phyloP scores from a whole-genome alignment of 1,140 invertebrate genomes.

The Palaemon carinicauda region DNA sequence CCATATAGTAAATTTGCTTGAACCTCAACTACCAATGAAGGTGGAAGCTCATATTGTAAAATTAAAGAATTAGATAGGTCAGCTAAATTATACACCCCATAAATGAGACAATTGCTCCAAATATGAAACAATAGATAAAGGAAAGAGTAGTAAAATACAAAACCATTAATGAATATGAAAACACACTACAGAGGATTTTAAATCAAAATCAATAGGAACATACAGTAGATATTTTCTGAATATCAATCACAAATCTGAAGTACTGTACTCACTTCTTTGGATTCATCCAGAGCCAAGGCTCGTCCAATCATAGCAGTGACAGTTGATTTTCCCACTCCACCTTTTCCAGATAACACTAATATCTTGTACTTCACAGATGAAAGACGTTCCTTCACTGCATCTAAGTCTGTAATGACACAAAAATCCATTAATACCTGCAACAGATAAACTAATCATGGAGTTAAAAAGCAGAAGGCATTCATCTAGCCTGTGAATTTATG shows the following conservation, averaged over 20 bases:
- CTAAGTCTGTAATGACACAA: slow-evolving; percentile 70
- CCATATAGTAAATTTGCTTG: neutral
- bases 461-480: no score
- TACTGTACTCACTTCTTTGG: slow-evolving; percentile 44
- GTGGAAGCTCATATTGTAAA: no score
- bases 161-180: no score
- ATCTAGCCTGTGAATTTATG: no score
- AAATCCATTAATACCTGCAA: slow-evolving; percentile 11
- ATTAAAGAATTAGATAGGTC: no score
- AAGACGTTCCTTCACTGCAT: slow-evolving; percentile 77
- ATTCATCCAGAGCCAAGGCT: slow-evolving; percentile 72
- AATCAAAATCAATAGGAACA: neutral
- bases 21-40: no score
- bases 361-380: slow-evolving; percentile 87
- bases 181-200: no score
- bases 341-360: slow-evolving; percentile 94
- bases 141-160: neutral
- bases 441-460: no score
- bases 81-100: no score
- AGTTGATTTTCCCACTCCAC: slow-evolving; percentile 96
- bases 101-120: no score
- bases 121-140: no score
- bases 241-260: neutral
- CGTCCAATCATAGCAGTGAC: slow-evolving; percentile 88
- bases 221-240: neutral